A percentile compares a stretch with the other conserved stretches of the same genome.
phyloP scores from a whole-genome alignment of 2,113 vertebrate genomes.

The Hiodon alosoides region DNA sequence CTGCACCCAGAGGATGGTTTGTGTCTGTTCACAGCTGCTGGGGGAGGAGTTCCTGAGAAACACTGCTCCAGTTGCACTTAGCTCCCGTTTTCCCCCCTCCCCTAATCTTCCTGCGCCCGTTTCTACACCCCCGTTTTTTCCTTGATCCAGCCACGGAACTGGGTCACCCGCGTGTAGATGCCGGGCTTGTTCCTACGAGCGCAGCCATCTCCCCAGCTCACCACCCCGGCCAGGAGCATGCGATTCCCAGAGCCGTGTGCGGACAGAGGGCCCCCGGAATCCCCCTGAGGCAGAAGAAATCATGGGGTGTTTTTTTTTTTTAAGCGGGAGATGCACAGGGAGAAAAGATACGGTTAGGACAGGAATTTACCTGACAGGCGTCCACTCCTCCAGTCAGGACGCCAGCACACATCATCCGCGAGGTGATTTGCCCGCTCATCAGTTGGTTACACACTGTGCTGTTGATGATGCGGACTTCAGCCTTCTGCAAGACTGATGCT shows the following conservation, averaged over 20 bases:
- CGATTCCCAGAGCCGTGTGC: slow-evolving; percentile 51
- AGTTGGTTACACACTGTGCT: slow-evolving; percentile 69
- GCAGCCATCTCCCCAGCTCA: slow-evolving; percentile 87
- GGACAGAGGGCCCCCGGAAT: slow-evolving; percentile 81
- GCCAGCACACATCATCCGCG: slow-evolving; percentile 78
- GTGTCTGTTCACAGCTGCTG: not conserved
- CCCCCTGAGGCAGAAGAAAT: slow-evolving; percentile 63
- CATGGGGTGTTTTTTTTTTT: no score
- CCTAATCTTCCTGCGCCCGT: no score
- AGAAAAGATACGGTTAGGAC: not conserved
- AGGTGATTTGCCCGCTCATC: slow-evolving; percentile 55
- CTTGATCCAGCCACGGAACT: slow-evolving; percentile 73
- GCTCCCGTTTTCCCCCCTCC: not conserved
- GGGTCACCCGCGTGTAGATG: slow-evolving; percentile 71
- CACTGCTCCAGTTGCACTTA: not conserved
- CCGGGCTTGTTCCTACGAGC: slow-evolving; percentile 72
- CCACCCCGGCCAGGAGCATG: slow-evolving; percentile 72
- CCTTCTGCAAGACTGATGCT: slow-evolving; percentile 75
- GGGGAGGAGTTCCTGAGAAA: not conserved
- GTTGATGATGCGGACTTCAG: slow-evolving; percentile 77
- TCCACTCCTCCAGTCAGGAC: slow-evolving; percentile 76
- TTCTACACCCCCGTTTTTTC: slow-evolving; percentile 40
- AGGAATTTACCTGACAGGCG: slow-evolving; percentile 75
- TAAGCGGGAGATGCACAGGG: not conserved
- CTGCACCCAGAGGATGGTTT: not conserved